A percentile compares a stretch with the other conserved stretches of the same genome.
Evolutionary conservation across 2,797 vertebrate genomes (phyloP).

Genomic region (Channa striata): DNA sequence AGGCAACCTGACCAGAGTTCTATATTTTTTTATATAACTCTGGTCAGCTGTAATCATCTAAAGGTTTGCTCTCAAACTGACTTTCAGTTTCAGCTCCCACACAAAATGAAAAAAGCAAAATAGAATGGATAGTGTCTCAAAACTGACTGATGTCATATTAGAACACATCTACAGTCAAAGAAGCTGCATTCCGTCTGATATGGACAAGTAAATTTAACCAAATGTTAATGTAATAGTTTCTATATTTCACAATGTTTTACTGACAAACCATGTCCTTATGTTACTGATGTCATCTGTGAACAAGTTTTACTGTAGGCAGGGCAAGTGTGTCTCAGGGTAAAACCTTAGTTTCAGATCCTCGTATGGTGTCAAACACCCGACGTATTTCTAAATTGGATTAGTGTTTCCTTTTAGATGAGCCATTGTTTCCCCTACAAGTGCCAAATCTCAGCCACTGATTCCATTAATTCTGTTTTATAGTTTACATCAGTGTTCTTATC

Average conservation of each 20-base stretch:
- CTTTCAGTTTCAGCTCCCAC: too few relatives aligned
- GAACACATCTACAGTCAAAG: too few relatives aligned
- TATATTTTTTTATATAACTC: too few relatives aligned
- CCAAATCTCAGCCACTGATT: conserved; percentile 8
- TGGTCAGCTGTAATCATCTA: too few relatives aligned
- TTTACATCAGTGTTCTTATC: neutral
- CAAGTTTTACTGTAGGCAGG: too few relatives aligned
- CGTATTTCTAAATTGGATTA: conserved; percentile 4
- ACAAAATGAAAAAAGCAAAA: too few relatives aligned
- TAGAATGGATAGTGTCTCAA: too few relatives aligned
- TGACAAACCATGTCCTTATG: neutral
- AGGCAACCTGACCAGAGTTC: too few relatives aligned
- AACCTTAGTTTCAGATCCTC: too few relatives aligned
- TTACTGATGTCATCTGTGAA: neutral
- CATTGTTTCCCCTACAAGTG: neutral
- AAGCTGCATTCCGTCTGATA: neutral
- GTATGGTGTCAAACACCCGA: neutral
- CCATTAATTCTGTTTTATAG: conserved; percentile 7
- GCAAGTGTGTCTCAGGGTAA: too few relatives aligned
- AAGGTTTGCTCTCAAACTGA: too few relatives aligned
- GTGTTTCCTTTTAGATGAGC: neutral
- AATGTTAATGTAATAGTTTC: neutral
- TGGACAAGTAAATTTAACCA: neutral
- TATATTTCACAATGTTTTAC: too few relatives aligned
- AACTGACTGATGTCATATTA: neutral